A percentile compares a stretch with the other conserved stretches of the same genome.
These are phyloP conservation scores for Drosophila suboccidentalis DNA, from an alignment of 2,888 invertebrate genomes.

Conservation along the genomic window DNA sequence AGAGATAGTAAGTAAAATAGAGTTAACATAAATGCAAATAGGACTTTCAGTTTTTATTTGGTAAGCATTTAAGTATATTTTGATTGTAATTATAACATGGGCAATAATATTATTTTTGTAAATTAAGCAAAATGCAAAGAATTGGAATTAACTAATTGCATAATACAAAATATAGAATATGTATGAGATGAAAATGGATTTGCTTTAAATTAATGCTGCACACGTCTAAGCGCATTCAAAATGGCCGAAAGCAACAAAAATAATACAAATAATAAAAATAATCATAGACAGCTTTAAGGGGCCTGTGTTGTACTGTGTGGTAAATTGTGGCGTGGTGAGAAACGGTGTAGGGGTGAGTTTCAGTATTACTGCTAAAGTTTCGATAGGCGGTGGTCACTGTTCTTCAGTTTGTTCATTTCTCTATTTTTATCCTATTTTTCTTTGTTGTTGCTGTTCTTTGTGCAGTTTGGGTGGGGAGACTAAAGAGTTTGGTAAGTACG, in stretches of 20 bases:
- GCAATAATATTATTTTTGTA: constrained; percentile 19
- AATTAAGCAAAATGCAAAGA: constrained; percentile 76
- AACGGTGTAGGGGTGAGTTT: constrained; percentile 17
- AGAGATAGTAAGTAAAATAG: constrained; percentile 58
- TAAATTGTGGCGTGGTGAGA: constrained; percentile 19
- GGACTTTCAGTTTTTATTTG: constrained; percentile 26
- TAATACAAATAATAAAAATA: constrained; percentile 20
- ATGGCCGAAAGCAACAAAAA: constrained; percentile 30
- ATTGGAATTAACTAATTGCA: constrained; percentile 42
- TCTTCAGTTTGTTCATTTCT: constrained; percentile 38
- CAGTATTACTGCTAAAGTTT: constrained; percentile 32
- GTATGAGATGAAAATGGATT: constrained; percentile 27
- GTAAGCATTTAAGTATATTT: constrained; percentile 18
- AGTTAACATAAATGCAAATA: constrained; percentile 60
- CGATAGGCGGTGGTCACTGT: constrained; percentile 69
- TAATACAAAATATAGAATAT: constrained; percentile 26
- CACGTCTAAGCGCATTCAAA: constrained; percentile 45
- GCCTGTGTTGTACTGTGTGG: constrained; percentile 31
- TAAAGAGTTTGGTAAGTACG: constrained; percentile 16
- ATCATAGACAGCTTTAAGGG: constrained; percentile 47
- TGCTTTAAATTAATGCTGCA: constrained; percentile 24
- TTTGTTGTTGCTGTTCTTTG: constrained; percentile 43
- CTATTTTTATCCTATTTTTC: constrained; percentile 13
- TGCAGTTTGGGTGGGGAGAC: constrained; percentile 36
- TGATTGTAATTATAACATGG: constrained; percentile 23